Evolutionary conservation across 2,113 vertebrate genomes (phyloP).

Genomic region (Indri indri): DNA sequence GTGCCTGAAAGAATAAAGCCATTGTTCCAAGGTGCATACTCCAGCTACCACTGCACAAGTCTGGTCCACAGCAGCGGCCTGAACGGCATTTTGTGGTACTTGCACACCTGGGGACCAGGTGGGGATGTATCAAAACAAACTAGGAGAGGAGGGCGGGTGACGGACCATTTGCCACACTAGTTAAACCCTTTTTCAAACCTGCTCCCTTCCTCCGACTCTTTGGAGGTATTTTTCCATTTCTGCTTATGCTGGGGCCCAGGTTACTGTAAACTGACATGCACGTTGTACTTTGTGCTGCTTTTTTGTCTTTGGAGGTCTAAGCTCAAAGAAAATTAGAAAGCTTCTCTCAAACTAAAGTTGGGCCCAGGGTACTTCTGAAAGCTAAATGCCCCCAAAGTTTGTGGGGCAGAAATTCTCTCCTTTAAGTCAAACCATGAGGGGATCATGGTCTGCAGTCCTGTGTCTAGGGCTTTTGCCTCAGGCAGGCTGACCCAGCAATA

Average conservation of each 20-base stretch:
- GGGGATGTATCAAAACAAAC: slow-evolving; percentile 67
- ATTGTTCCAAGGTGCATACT: slow-evolving; percentile 53
- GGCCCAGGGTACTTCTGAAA: not conserved
- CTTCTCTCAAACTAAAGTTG: not conserved
- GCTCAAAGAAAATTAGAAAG: not conserved
- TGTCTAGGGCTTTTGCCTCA: not conserved
- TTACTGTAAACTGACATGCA: not conserved
- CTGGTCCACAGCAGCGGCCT: not conserved
- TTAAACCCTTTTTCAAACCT: slow-evolving; percentile 39
- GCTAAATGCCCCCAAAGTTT: not conserved
- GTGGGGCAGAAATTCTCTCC: not conserved
- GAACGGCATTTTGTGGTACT: slow-evolving; percentile 31
- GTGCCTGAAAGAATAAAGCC: slow-evolving; percentile 59
- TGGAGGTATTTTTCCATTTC: slow-evolving; percentile 37
- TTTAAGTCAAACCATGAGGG: not conserved
- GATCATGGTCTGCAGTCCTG: not conserved
- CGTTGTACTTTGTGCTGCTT: not conserved
- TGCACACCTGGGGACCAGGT: slow-evolving; percentile 74
- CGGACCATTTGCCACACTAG: slow-evolving; percentile 62
- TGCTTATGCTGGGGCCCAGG: not conserved
- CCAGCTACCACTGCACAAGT: not conserved
- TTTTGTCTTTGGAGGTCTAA: slow-evolving; percentile 15
- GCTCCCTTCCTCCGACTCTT: not conserved
- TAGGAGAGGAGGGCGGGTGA: slow-evolving; percentile 33
- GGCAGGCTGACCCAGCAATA: not conserved